Percentiles rank a stretch among this genome's conserved stretches.
Conservation (phyloP, 2,888 invertebrate genomes). For the Chymomyza amoena region DNA sequence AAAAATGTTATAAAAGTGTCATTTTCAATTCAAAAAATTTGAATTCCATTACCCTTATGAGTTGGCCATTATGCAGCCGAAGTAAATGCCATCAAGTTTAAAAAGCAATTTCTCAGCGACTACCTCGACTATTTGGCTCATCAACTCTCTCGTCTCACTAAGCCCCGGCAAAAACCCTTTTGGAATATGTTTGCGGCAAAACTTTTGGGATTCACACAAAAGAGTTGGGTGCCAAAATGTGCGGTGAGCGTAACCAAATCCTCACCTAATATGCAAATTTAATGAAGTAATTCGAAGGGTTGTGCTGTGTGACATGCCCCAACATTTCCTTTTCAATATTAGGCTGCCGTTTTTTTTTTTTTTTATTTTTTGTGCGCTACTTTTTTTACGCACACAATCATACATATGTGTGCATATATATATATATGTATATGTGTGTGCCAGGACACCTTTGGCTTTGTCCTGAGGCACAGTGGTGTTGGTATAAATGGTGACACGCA, state of each 20-base stretch:
- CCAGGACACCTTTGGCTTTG: constrained; percentile 35
- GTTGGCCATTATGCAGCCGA: neutral
- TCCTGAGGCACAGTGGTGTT: neutral
- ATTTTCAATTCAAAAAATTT: neutral
- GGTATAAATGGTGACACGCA: constrained; percentile 6
- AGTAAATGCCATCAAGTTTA: constrained; percentile 4
- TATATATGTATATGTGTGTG: constrained; percentile 31
- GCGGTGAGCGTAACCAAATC: constrained; percentile 61
- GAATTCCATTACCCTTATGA: neutral
- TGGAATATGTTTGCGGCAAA: neutral
- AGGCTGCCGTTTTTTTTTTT: constrained; percentile 23
- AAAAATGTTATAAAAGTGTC: neutral
- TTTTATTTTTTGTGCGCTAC: no score
- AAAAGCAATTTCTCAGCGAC: constrained; percentile 4
- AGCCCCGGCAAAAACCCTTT: neutral
- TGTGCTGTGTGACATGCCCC: neutral
- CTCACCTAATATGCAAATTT: constrained; percentile 73
- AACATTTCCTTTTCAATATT: constrained; percentile 30
- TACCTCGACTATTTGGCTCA: neutral
- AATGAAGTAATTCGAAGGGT: constrained; percentile 72
- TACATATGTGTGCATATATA: constrained; percentile 33
- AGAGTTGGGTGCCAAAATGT: constrained; percentile 33
- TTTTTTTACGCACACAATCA: neutral
- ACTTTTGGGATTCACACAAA: constrained; percentile 1
- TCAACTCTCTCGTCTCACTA: neutral